These are phyloP conservation scores for Hydractinia echinata DNA, from an alignment of 30 jellyfish, hydroid and myxozoan genomes.

Conservation along the genomic window DNA sequence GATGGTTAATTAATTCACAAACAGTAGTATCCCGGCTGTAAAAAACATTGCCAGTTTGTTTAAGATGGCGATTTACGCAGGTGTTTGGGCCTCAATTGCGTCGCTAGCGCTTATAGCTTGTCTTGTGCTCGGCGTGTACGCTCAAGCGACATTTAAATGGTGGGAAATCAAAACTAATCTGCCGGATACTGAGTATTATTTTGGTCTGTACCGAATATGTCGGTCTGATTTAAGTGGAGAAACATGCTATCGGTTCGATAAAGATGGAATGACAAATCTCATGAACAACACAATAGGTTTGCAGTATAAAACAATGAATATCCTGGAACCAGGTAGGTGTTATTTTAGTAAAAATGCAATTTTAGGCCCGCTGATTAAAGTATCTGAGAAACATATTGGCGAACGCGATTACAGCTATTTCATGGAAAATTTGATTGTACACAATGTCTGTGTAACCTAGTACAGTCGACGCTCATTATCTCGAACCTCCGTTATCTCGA, in stretches of 20 bases:
- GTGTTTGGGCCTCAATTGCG: background rate
- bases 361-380: background rate
- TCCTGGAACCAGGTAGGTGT: background rate
- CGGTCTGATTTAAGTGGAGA: background rate
- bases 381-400: background rate
- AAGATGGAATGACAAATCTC: background rate
- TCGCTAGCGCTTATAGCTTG: background rate
- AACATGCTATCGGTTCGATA: slow-evolving; percentile 4
- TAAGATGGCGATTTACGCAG: too few species aligned
- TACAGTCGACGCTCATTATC: too few species aligned
- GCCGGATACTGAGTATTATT: background rate
- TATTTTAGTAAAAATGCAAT: background rate
- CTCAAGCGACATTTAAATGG: slow-evolving; percentile 4
- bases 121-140: background rate
- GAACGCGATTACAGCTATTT: background rate
- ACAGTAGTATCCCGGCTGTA: too few species aligned
- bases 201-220: slow-evolving; percentile 10
- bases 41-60: too few species aligned
- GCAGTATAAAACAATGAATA: background rate
- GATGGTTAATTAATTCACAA: too few species aligned
- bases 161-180: background rate
- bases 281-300: background rate
- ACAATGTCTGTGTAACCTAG: too few species aligned
- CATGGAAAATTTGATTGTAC: too few species aligned
- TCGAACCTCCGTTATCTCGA: too few species aligned